These are phyloP conservation scores for Hassar affinis DNA, from an alignment of 2,113 vertebrate species.

Conservation along the genomic window DNA sequence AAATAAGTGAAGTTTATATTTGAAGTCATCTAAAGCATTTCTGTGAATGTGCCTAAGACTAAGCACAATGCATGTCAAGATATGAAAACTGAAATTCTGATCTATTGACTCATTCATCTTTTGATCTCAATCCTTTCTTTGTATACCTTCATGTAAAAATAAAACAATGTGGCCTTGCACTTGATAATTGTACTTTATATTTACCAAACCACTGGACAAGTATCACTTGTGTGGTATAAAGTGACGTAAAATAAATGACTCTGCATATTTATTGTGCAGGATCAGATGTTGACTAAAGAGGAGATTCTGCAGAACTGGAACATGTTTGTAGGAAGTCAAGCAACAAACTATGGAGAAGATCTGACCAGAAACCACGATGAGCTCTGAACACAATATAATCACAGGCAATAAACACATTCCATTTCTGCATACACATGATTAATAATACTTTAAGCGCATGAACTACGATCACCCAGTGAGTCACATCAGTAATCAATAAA, in stretches of 20 bases:
- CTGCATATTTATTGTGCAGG: conserved; percentile 65
- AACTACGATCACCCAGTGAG: neutral
- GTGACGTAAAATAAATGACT: neutral
- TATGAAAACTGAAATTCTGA: too few species aligned
- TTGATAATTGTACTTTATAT: too few species aligned
- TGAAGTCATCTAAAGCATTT: too few species aligned
- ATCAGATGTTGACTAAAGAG: conserved; percentile 89
- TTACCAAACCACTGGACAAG: too few species aligned
- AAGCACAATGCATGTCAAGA: too few species aligned
- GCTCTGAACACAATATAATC: conserved; percentile 73
- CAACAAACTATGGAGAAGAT: conserved; percentile 97
- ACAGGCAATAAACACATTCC: neutral
- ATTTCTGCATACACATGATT: neutral
- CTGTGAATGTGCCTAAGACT: too few species aligned
- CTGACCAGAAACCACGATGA: conserved; percentile 94
- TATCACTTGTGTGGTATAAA: neutral
- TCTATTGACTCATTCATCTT: too few species aligned
- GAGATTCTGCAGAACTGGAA: conserved; percentile 97
- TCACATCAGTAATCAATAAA: neutral
- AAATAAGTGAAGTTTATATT: too few species aligned
- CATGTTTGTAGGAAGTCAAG: conserved; percentile 98
- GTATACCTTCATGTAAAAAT: too few species aligned
- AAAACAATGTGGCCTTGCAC: too few species aligned
- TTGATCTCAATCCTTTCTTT: too few species aligned
- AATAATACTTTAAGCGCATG: neutral